These are phyloP conservation scores for Echinarachnius parma DNA, from an alignment of 53 echinoderm and acorn worm genomes.

Conservation along the genomic window DNA sequence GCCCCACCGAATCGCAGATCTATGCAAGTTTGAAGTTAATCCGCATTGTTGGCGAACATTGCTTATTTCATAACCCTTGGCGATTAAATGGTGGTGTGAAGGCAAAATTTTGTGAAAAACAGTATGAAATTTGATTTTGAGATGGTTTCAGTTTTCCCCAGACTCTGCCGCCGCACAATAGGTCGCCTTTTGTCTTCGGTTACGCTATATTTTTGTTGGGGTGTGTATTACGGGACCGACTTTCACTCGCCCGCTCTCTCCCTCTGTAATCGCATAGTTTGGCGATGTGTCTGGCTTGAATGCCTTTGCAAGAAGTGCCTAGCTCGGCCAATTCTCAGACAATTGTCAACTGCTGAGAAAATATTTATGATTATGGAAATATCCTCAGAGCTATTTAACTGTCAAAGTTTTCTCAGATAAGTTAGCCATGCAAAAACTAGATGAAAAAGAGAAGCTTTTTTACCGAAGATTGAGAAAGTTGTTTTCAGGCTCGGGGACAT, in stretches of 20 bases:
- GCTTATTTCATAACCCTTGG: slow-evolving; percentile 39
- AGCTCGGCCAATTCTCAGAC: slow-evolving; percentile 21
- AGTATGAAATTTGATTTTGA: slow-evolving; percentile 48
- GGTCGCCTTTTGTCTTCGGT: slow-evolving; percentile 25
- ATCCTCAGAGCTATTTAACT: slow-evolving; percentile 29
- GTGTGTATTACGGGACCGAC: slow-evolving; percentile 25
- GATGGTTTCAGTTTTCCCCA: slow-evolving; percentile 33
- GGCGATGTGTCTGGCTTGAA: slow-evolving; percentile 24
- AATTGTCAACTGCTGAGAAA: slow-evolving; percentile 48
- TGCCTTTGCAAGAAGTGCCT: not conserved
- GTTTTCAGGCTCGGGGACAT: no score
- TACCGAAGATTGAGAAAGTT: no score
- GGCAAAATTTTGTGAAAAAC: slow-evolving; percentile 37
- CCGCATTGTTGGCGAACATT: slow-evolving; percentile 6
- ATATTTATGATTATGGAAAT: slow-evolving; percentile 54
- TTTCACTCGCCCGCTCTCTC: not conserved
- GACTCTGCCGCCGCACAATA: slow-evolving; percentile 21
- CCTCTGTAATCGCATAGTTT: no score
- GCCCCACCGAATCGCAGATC: slow-evolving; percentile 8
- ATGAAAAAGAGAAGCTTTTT: no score
- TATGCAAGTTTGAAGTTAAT: slow-evolving; percentile 31
- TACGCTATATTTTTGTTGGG: slow-evolving; percentile 33
- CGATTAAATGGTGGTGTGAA: slow-evolving; percentile 25
- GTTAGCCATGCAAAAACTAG: not conserved
- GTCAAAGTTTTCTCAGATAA: slow-evolving; percentile 20